These are phyloP conservation scores for Ostrea denselamellosa DNA, from an alignment of 1,140 invertebrate genomes.

Conservation along the genomic window DNA sequence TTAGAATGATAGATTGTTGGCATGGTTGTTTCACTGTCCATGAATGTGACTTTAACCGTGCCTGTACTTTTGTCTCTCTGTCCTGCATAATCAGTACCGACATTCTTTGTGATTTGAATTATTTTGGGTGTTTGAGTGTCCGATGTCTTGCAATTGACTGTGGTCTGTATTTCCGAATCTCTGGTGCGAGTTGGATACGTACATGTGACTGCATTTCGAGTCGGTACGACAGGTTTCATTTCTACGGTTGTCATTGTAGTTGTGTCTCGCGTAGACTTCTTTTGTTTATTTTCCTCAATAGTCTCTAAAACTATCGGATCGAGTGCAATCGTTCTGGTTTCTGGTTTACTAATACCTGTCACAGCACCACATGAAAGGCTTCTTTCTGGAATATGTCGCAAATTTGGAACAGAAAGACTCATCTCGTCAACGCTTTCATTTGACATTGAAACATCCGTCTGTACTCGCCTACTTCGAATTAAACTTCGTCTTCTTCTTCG, in stretches of 20 bases:
- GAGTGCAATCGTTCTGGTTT: conserved; percentile 51
- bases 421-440: conserved; percentile 53
- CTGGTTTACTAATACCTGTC: conserved; percentile 47
- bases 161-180: conserved; percentile 58
- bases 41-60: conserved; percentile 55
- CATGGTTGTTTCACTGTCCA: conserved; percentile 66
- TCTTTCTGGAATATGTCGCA: conserved; percentile 49
- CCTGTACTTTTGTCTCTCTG: conserved; percentile 64
- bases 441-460: conserved; percentile 67
- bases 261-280: conserved; percentile 46
- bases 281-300: conserved; percentile 13
- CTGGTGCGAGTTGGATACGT: conserved; percentile 43
- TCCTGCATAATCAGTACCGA: conserved; percentile 66
- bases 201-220: conserved; percentile 49
- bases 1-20: conserved; percentile 57
- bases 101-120: conserved; percentile 50
- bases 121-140: conserved; percentile 63
- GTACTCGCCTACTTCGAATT: conserved; percentile 71
- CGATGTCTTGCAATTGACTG: conserved; percentile 44
- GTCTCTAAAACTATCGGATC: conserved; percentile 55
- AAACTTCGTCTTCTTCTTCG: conserved; percentile 55
- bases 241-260: conserved; percentile 51
- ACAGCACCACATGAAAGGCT: conserved; percentile 54
- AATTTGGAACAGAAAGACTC: conserved; percentile 52
- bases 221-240: conserved; percentile 46